A percentile compares a stretch with the other conserved stretches of the same genome.
Conservation (phyloP, 2,888 invertebrate species). For the Dasysyrphus tricinctus region DNA sequence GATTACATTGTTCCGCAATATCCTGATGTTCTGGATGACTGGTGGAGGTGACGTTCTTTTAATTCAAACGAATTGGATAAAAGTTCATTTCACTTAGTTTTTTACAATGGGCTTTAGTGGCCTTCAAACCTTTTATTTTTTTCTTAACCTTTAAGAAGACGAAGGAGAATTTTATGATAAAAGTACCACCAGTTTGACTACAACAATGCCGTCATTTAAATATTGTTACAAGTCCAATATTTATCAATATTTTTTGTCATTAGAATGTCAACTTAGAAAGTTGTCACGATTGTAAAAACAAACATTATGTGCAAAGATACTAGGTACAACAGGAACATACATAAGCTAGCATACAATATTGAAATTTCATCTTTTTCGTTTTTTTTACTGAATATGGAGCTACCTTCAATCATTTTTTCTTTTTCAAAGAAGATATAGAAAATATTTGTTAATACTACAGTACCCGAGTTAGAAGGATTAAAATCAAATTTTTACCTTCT, state of each 20-base stretch:
- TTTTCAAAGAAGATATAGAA: background rate
- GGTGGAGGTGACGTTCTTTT: background rate
- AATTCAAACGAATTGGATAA: background rate
- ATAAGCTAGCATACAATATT: too few species aligned
- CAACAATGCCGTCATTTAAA: too few species aligned
- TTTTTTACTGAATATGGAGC: background rate
- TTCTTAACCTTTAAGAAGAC: background rate
- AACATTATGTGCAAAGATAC: too few species aligned
- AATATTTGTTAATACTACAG: background rate
- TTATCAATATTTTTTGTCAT: too few species aligned
- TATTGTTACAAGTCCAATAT: too few species aligned
- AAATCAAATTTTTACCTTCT: slow-evolving; percentile 41
- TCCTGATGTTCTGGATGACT: slow-evolving; percentile 31
- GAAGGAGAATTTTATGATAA: background rate
- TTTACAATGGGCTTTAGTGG: background rate
- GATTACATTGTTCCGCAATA: slow-evolving; percentile 50
- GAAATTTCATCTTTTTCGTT: too few species aligned
- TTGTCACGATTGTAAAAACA: too few species aligned
- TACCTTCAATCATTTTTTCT: background rate
- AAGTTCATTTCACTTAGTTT: background rate
- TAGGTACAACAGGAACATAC: too few species aligned
- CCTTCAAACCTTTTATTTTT: background rate
- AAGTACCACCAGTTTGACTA: too few species aligned
- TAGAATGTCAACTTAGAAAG: too few species aligned
- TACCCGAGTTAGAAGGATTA: slow-evolving; percentile 21